These are phyloP conservation scores for Brachionus plicatilis DNA, from an alignment of 1,140 invertebrate species.

Conservation along the genomic window DNA sequence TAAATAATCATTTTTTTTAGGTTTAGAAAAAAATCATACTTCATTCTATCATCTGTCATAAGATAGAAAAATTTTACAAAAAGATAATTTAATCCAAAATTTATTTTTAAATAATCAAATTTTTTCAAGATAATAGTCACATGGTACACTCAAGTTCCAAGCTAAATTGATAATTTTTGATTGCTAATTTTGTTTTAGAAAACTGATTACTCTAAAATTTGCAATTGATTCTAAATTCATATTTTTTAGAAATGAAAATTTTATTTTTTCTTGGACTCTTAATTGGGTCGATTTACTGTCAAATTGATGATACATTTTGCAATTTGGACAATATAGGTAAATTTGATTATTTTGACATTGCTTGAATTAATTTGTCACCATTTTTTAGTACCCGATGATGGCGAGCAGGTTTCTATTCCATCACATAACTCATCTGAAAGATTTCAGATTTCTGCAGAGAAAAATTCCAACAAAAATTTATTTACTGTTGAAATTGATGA, in stretches of 20 bases:
- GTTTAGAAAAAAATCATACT: background rate
- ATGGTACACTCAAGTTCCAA: background rate
- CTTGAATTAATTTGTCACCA: background rate
- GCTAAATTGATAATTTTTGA: background rate
- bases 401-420: background rate
- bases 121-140: background rate
- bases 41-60: background rate
- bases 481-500: constrained; percentile 31
- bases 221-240: background rate
- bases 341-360: background rate
- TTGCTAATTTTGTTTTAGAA: background rate
- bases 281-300: background rate
- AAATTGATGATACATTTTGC: constrained; percentile 34
- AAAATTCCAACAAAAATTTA: background rate
- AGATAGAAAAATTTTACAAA: background rate
- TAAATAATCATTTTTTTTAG: background rate
- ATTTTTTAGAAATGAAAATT: background rate
- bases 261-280: background rate
- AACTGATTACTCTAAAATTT: background rate
- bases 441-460: constrained; percentile 15
- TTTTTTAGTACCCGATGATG: constrained; percentile 14
- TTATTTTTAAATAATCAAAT: background rate
- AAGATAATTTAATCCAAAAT: background rate
- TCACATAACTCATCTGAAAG: background rate
- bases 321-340: constrained; percentile 17